Percentiles rank a stretch among this genome's conserved stretches.
phyloP scores from a whole-genome alignment of 2,888 invertebrate genomes.

The Caenorhabditis japonica region DNA sequence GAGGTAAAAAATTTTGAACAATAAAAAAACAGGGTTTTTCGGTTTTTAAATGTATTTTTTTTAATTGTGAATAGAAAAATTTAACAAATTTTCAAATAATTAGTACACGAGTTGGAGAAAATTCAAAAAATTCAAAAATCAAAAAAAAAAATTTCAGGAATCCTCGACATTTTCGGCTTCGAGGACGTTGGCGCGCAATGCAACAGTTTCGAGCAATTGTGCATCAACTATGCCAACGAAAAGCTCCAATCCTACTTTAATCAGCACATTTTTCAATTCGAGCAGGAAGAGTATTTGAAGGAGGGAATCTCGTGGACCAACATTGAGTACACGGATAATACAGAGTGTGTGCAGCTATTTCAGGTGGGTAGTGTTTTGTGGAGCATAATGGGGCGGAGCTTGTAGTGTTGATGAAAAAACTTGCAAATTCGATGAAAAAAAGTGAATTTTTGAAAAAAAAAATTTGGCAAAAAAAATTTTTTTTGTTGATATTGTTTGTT shows the following conservation, averaged over 20 bases:
- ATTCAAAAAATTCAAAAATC: no score
- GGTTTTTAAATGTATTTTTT: no score
- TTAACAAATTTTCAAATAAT: constrained; percentile 5
- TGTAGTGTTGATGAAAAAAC: no score
- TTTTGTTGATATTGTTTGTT: no score
- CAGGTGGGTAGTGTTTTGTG: constrained; percentile 77
- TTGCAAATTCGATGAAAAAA: no score
- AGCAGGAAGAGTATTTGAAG: constrained; percentile 93
- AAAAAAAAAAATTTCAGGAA: no score
- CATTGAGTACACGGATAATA: constrained; percentile 95
- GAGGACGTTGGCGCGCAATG: constrained; percentile 86
- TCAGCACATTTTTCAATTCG: constrained; percentile 97
- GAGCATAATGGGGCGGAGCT: no score
- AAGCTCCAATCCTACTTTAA: constrained; percentile 97
- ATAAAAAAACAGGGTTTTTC: no score
- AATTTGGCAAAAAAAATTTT: no score
- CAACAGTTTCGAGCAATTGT: constrained; percentile 92
- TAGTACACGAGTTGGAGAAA: constrained; percentile 5
- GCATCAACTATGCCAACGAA: constrained; percentile 97
- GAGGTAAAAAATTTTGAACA: no score
- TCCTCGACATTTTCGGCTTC: constrained; percentile 95
- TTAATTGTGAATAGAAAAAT: not conserved
- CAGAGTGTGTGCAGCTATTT: constrained; percentile 91
- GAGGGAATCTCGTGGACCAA: constrained; percentile 95
- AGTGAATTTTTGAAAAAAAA: no score